phyloP scores from a whole-genome alignment of 2,888 invertebrate genomes.

The Cryptophagus acutangulus region DNA sequence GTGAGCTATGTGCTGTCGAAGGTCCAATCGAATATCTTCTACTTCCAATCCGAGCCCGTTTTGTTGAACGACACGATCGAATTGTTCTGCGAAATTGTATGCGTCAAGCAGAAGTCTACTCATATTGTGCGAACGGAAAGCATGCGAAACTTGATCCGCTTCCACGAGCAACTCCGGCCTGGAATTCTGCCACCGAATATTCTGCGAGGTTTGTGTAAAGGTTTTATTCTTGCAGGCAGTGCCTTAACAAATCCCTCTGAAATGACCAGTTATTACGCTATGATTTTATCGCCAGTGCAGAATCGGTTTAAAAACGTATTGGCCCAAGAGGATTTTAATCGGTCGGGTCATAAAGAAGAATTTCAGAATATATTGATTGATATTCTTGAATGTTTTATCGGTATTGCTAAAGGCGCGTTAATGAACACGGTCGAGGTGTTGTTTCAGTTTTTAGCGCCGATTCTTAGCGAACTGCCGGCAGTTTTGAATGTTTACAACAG shows the following conservation, averaged over 20 bases:
- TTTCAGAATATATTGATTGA: constrained; percentile 66
- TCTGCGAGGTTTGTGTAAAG: constrained; percentile 65
- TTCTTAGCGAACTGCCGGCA: constrained; percentile 64
- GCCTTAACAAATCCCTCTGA: constrained; percentile 43
- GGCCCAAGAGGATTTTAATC: constrained; percentile 52
- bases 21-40: constrained; percentile 57
- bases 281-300: constrained; percentile 49
- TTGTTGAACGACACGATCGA: constrained; percentile 60
- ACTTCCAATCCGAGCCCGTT: constrained; percentile 58
- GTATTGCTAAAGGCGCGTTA: constrained; percentile 61
- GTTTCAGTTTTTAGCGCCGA: constrained; percentile 58
- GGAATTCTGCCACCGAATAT: constrained; percentile 55
- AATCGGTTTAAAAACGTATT: constrained; percentile 54
- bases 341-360: constrained; percentile 56
- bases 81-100: constrained; percentile 50
- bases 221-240: constrained; percentile 64
- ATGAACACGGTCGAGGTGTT: constrained; percentile 40
- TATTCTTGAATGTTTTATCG: constrained; percentile 71
- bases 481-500: constrained; percentile 66
- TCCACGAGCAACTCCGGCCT: constrained; percentile 51
- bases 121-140: constrained; percentile 56
- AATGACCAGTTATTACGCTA: constrained; percentile 39
- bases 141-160: constrained; percentile 52
- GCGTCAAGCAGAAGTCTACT: constrained; percentile 46
- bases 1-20: constrained; percentile 62